Conservation (phyloP, 2,888 invertebrate species). For the Melinaea marsaeus region DNA sequence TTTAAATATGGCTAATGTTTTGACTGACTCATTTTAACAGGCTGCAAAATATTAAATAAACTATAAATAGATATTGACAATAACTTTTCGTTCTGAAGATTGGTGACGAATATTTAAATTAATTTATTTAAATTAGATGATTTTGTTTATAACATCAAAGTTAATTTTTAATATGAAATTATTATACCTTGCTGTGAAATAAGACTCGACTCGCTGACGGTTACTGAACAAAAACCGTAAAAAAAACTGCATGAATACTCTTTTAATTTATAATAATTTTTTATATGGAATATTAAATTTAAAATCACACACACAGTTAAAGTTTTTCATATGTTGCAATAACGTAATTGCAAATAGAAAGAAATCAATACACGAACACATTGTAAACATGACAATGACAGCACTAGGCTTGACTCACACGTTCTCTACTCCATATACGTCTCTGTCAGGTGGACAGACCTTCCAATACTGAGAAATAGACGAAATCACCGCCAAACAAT, state of each 20-base stretch:
- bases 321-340: not conserved
- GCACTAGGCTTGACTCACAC: slow-evolving; percentile 47
- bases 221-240: too few species aligned
- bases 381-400: slow-evolving; percentile 25
- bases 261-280: too few species aligned
- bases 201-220: too few species aligned
- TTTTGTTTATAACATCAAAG: too few species aligned
- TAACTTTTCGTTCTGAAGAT: not conserved
- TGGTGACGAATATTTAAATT: not conserved
- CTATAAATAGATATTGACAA: slow-evolving; percentile 21
- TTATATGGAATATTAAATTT: too few species aligned
- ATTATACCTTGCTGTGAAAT: too few species aligned
- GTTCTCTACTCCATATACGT: slow-evolving; percentile 64
- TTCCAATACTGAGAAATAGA: slow-evolving; percentile 29
- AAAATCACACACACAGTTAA: not conserved
- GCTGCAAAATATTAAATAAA: slow-evolving; percentile 15
- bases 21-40: slow-evolving; percentile 10
- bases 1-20: slow-evolving; percentile 20
- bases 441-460: slow-evolving; percentile 61
- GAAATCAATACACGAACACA: slow-evolving; percentile 22
- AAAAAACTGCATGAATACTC: too few species aligned
- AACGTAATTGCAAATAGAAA: slow-evolving; percentile 13
- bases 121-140: too few species aligned
- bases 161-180: too few species aligned
- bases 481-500: slow-evolving; percentile 12